Base-by-base conservation (phyloP, 2,113 vertebrate genomes). In the Cavia aperea region DNA sequence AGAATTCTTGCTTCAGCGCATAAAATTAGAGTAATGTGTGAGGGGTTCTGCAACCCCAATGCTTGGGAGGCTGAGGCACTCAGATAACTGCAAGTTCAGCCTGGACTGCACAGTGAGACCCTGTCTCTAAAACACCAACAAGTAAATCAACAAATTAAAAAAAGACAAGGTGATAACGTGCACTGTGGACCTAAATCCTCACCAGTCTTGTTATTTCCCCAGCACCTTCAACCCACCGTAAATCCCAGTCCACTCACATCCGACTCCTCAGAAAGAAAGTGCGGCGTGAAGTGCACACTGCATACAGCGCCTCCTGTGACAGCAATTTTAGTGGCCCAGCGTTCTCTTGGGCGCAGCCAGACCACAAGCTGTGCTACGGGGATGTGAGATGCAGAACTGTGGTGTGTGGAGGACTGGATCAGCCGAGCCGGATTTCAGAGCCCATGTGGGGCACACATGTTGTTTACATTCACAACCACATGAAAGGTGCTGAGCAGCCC, bases 381-480 rank as follows among this genome's bases (percentile, higher is more conserved):
- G 70, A 36, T 46, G 51, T 68, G 1, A 23, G n/a, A 58, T 33
- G 73, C 77, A 13, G 36, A 94, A 89, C 66, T 43, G 43, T 26
- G 84, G 66, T 51, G 24, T 60, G 81, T 43, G 82, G 56, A 39
- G 68, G 24, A 58, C n/a, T 18, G 5, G 75, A 75, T 90, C 85
- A 56, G 75, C 10, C 75, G 79, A 90, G 85, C 72, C 73, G 56
- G 43, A 33, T 54, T 49, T 91, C 91, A 78, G 26, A 77, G 54
- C 86, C 70, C 95, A 91, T 94, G 91, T 95, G 96, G 86, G 68
- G 39, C 87, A 51, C 95, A 96, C 90, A 92, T 96, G 96, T 90
- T 94, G 93, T 90, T 94, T 92, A 93, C n/a, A 68, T 94, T 79
- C 51, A 29, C 5, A 88, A 70, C 46, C 83, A 88, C 94, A 96